Percentiles rank a stretch among this genome's conserved stretches.
Conservation (phyloP, 2,797 vertebrate species). For the Agapornis canus region DNA sequence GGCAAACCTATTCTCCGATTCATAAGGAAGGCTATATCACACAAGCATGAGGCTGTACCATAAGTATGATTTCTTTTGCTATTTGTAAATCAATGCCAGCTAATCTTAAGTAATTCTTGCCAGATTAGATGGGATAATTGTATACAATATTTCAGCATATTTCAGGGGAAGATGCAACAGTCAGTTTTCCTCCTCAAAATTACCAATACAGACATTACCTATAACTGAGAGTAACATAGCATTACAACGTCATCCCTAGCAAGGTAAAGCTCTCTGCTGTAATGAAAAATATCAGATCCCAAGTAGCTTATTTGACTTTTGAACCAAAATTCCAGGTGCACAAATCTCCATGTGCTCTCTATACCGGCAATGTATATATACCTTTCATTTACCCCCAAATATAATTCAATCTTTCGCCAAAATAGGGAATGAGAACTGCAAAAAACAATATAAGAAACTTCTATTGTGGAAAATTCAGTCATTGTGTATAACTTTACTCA, state of each 20-base stretch:
- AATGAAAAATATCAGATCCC: not conserved
- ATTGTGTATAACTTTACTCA: not conserved
- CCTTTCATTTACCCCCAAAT: not conserved
- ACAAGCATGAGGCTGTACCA: not conserved
- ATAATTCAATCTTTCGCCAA: not conserved
- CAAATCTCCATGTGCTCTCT: not conserved
- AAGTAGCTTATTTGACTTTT: not conserved
- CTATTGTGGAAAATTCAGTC: not conserved
- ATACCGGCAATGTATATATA: not conserved
- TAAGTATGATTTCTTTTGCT: not conserved
- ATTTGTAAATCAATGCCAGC: not conserved
- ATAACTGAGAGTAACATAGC: not conserved
- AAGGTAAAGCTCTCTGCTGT: not conserved
- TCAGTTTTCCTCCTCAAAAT: not conserved
- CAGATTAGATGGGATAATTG: not conserved
- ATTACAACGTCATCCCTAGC: not conserved
- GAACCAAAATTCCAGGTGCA: not conserved
- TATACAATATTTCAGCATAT: not conserved
- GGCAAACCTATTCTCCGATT: not conserved
- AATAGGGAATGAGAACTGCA: not conserved
- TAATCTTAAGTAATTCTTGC: not conserved
- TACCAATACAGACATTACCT: not conserved
- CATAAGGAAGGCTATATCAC: not conserved
- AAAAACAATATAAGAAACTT: not conserved
- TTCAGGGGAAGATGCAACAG: not conserved